Evolutionary conservation across 1,140 invertebrate species (phyloP), one percentile per base, ranked within the genome.

Genomic region (Atta texana): DNA sequence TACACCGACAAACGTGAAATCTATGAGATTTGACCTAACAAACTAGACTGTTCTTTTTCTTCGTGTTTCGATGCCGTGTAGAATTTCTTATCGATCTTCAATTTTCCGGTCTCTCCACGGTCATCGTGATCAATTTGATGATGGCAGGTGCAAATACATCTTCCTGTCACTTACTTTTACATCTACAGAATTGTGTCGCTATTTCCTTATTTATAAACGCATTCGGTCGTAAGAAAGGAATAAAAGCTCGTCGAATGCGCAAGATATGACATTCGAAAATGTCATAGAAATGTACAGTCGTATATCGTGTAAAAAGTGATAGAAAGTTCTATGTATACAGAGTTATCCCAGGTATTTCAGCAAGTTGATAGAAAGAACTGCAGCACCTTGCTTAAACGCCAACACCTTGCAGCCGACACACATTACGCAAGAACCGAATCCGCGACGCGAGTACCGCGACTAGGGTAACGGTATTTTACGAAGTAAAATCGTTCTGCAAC

Each of bases 381-480:
- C 34, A 34, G 7, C 34, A 39, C 34, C 34, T 39, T 39, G 34
- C 34, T 31, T 69, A 69, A 82, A 1, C 34, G 55, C 16, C 59
- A 61, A 31, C 53, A 63, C 16, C 44, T 68, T 21, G 28, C 44
- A 1, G 77, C n/a, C 49, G 69, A 31, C n/a, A 74, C 39, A 24
- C 24, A 63, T 82, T 82, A 51, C 53, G 69, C 53, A 39, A 77
- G 61, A 55, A 81, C 59, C 14, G 14, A 44, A 59, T 28, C 49
- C 66, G 39, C 39, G 86, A 49, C 69, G 28, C 39, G 34, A 51
- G 81, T 75, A 63, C 53, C 86, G 39, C 75, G 61, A 63, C 64
- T 63, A 80, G 64, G 55, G 55, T 88, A 91, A 91, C 91, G 87
- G 89, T 91, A 89, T 75, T 55, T 34, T n/a, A 8, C 55, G n/a